phyloP scores from a whole-genome alignment of 2,888 invertebrate genomes.

The Euproctis similis region DNA sequence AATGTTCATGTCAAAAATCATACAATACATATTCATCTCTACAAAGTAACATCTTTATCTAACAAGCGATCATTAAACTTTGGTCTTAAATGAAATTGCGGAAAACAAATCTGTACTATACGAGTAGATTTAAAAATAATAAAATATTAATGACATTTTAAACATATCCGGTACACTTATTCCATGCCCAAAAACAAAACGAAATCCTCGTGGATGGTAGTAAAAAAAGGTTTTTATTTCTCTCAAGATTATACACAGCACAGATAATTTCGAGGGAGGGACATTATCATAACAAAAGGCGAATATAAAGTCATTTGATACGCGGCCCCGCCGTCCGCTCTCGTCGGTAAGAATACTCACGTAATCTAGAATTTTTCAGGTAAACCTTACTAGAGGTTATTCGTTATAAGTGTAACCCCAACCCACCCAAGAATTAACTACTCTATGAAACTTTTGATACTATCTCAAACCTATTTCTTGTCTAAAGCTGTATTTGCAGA shows the following conservation, averaged over 20 bases:
- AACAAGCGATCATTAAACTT: no score
- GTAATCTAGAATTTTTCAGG: constrained; percentile 51
- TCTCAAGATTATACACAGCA: constrained; percentile 46
- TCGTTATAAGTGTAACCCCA: no score
- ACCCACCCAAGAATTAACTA: no score
- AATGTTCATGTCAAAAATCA: no score
- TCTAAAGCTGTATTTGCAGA: no score
- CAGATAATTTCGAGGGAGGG: constrained; percentile 51
- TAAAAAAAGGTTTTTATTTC: constrained; percentile 36
- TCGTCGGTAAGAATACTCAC: constrained; percentile 26
- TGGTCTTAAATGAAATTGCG: no score
- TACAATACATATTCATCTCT: no score
- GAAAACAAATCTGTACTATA: not conserved
- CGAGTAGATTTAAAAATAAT: constrained; percentile 12
- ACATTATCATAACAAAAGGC: constrained; percentile 68
- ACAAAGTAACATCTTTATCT: no score
- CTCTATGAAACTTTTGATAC: no score
- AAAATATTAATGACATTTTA: no score
- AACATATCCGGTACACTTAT: constrained; percentile 5
- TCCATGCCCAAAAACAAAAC: constrained; percentile 8
- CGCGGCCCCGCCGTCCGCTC: constrained; percentile 27
- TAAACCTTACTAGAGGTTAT: constrained; percentile 37
- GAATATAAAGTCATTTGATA: constrained; percentile 66
- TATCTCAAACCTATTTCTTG: no score
- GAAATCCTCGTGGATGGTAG: constrained; percentile 5